Base-by-base conservation (phyloP, 2,888 invertebrate species). In the Tiliacea citrago region DNA sequence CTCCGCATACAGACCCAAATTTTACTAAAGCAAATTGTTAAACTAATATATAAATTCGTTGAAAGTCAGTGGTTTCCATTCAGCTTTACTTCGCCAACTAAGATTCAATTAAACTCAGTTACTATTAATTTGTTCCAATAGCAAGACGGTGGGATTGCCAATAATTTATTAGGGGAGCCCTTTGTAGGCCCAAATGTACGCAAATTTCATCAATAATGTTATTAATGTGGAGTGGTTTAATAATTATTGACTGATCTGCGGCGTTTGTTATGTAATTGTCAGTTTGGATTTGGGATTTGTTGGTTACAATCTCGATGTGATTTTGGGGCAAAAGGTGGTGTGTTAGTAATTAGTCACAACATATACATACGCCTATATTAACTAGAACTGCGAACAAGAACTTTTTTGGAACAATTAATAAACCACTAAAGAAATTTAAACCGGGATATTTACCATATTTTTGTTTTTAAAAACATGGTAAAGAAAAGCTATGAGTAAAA, bases 31-130 rank as follows among this genome's bases (percentile, higher is more conserved):
- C 88, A 91, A 91, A 91, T 91, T 91, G 92, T 90, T 92, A 87
- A 91, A 90, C 93, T 92, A 91, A 91, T 92, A 91, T 91, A 92
- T 91, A 91, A 92, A 92, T 91, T 93, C 85, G 84, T 79, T 85
- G 90, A 91, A 92, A 92, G 91, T 91, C 92, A 90, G 90, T 86
- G 91, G 90, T 86, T 91, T 88, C 89, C 79, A 90, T 89, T 87
- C 89, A 87, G 75, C 84, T 77, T 89, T 77, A 77, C 81, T 82
- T 90, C 89, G 84, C 82, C 75, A 83, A 86, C 89, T 91, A 90
- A 88, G 89, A 91, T 93, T 92, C 89, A 92, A 92, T 93, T 91
- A 90, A 89, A 90, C 86, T 88, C 86, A 83, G 88, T 90, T 89
- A 88, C 87, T 84, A 88, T 88, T 92, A 92, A 93, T 92, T 92